A percentile compares a stretch with the other conserved stretches of the same genome.
phyloP scores from a whole-genome alignment of 2,113 vertebrate genomes.

The Poeciliopsis retropinna region DNA sequence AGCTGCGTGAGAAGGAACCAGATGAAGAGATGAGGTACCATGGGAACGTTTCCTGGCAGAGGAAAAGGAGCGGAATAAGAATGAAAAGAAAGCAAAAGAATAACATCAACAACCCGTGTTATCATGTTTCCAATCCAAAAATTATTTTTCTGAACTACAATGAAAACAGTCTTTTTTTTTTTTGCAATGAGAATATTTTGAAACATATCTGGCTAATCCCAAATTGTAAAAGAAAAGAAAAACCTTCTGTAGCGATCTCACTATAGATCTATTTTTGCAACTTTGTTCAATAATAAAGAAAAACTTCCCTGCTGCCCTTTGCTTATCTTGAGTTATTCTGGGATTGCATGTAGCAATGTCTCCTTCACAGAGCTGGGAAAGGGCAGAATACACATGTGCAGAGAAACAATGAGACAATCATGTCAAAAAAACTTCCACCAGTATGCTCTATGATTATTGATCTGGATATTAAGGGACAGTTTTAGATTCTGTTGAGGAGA shows the following conservation, averaged over 20 bases:
- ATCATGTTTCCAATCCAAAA: constrained; percentile 23
- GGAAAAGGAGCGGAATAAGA: constrained; percentile 19
- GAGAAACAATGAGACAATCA: neutral
- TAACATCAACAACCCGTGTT: constrained; percentile 18
- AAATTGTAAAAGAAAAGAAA: no score
- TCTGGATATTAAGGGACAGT: neutral
- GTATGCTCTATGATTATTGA: constrained; percentile 23
- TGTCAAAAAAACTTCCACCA: constrained; percentile 18
- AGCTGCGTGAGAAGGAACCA: constrained; percentile 60
- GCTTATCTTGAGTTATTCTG: constrained; percentile 42
- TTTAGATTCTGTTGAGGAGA: neutral
- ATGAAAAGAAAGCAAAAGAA: constrained; percentile 22
- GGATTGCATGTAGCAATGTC: constrained; percentile 10
- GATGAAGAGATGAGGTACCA: constrained; percentile 60
- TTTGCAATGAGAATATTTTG: constrained; percentile 16
- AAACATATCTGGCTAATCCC: constrained; percentile 14
- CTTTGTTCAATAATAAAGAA: no score
- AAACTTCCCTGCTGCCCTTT: constrained; percentile 45
- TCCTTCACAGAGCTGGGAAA: constrained; percentile 17
- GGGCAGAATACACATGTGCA: neutral
- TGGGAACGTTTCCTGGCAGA: constrained; percentile 59
- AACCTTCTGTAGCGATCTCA: no score
- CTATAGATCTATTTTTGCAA: no score
- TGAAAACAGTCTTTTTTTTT: neutral
- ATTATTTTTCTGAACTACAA: constrained; percentile 6